Base-by-base conservation (phyloP, 53 echinoderm and acorn worm genomes). In the Stichopus horrens region DNA sequence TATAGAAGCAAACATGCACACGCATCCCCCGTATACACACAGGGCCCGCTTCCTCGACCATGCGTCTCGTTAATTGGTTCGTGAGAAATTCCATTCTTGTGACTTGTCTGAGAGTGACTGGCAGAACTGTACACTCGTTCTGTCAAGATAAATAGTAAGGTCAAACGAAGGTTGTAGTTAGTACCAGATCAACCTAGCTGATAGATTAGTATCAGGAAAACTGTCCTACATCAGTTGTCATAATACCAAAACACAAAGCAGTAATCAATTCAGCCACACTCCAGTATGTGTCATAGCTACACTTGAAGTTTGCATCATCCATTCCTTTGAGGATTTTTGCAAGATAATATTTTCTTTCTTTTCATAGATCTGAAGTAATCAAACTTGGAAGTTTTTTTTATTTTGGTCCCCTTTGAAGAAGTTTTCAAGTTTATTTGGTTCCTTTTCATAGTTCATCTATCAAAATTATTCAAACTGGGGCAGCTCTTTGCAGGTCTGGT, bases 11-110 rank as follows among this genome's bases (percentile, higher is more conserved):
- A 37, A 37, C 37, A 37, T 37, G 37, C 37, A 37, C 37, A 37
- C 37, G 37, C 37, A 37, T 37, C 37, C 37, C 37, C 37, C 2
- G 71, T n/a, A 71, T 63, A 13, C 16, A 71, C 19, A 71, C 19
- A 16, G 71, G 71, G 71, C 71, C 19, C 6, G 7, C 7, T 18
- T 59, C 11, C 18, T 21, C 56, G 55, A 56, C n/a, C 81, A 81
- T 20, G n/a, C 56, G 23, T 81, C 21, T 58, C 22, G 21, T 55
- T 81, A 81, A 81, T 81, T 81, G 81, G 81, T 57, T 81, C 56
- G 81, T 81, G 58, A 81, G 57, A 81, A 81, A 81, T 81, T 81
- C 81, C 81, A 81, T 81, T 10, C 23, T 57, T 81, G 57, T 81
- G 81, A 81, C 81, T 56, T 81, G 81, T 21, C 81, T 81, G 21